Percentiles rank a stretch among this genome's conserved stretches.
Evolutionary conservation across 2,888 invertebrate species (phyloP).

Genomic region (Lycocerus yunnanus): DNA sequence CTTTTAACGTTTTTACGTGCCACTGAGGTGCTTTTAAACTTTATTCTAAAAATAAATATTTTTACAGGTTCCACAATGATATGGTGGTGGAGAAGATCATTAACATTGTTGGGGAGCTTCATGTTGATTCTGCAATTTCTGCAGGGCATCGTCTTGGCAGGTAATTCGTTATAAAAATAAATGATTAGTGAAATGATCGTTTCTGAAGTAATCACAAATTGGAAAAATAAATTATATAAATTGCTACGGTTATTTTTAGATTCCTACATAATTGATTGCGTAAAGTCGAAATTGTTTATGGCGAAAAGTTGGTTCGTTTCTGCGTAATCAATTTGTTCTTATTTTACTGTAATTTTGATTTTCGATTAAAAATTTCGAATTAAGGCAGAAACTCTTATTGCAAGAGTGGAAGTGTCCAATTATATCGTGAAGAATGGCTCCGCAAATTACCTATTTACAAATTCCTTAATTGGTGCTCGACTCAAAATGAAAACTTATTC

Average conservation of each 20-base stretch:
- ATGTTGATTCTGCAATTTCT: constrained; percentile 17
- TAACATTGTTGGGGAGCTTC: constrained; percentile 11
- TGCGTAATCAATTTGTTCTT: background rate
- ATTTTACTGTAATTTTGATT: background rate
- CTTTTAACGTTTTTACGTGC: background rate
- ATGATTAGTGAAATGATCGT: background rate
- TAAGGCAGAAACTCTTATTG: background rate
- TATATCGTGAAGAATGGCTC: background rate
- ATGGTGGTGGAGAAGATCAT: constrained; percentile 11
- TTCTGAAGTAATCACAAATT: background rate
- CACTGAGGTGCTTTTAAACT: background rate
- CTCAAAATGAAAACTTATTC: background rate
- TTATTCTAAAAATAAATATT: background rate
- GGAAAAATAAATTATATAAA: background rate
- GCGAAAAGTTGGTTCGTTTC: background rate
- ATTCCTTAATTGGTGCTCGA: background rate
- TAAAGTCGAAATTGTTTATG: background rate
- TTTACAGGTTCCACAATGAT: constrained; percentile 18
- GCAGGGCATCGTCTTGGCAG: constrained; percentile 21
- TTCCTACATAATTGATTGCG: background rate
- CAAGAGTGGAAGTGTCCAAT: background rate
- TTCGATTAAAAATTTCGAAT: background rate
- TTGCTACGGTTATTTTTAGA: background rate
- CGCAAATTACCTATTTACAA: background rate
- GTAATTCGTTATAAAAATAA: constrained; percentile 10